phyloP scores from a whole-genome alignment of 2,113 vertebrate genomes.

The Protomyctophum bolini region DNA sequence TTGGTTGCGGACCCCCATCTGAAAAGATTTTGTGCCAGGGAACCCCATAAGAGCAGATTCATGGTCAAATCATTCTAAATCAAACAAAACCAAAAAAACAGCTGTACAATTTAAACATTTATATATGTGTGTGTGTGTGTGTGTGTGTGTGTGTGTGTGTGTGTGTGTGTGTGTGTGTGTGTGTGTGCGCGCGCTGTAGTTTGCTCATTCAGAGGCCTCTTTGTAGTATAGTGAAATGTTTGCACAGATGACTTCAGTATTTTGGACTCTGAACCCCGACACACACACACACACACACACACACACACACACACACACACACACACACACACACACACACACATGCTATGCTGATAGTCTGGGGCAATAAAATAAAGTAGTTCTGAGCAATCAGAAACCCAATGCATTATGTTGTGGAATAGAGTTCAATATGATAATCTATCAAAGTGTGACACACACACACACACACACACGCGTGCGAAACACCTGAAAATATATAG shows the following conservation, averaged over 20 bases:
- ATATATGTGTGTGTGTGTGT: background rate
- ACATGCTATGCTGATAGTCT: background rate
- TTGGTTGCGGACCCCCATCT: too few relatives aligned
- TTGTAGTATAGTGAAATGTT: conserved; percentile 55
- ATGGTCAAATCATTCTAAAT: too few relatives aligned
- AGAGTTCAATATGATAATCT: too few relatives aligned
- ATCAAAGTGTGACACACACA: too few relatives aligned
- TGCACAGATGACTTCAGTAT: conserved; percentile 62
- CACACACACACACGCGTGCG: too few relatives aligned
- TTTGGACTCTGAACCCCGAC: conserved; percentile 37
- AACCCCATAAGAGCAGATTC: too few relatives aligned
- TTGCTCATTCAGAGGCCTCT: conserved; percentile 25
- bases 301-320: conserved; percentile 17
- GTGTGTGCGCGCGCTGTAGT: background rate
- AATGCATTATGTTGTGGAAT: too few relatives aligned
- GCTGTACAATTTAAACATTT: too few relatives aligned
- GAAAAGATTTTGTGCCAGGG: too few relatives aligned
- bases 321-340: conserved; percentile 6
- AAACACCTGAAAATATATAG: too few relatives aligned
- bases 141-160: conserved; percentile 7
- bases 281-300: conserved; percentile 9
- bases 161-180: background rate
- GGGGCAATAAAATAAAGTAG: background rate
- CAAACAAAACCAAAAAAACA: too few relatives aligned
- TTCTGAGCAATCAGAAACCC: too few relatives aligned